Percentiles rank a stretch among this genome's conserved stretches.
Conservation (phyloP, 2,888 invertebrate genomes). For the Mesochorus sp. region DNA sequence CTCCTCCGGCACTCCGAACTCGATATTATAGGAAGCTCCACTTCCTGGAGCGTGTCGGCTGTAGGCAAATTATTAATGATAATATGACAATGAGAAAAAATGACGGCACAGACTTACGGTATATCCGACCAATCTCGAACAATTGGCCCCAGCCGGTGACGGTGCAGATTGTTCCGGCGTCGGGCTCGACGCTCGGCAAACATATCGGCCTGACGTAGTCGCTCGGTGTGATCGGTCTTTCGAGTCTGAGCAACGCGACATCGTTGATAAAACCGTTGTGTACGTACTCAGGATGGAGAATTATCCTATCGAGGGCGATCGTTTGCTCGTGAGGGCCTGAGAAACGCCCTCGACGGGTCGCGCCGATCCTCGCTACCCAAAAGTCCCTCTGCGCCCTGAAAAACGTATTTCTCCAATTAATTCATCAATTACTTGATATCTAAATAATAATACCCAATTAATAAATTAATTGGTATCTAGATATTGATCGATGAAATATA, state of each 20-base stretch:
- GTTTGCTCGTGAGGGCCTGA: slow-evolving; percentile 90
- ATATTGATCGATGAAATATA: too few species aligned
- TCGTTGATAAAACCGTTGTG: slow-evolving; percentile 91
- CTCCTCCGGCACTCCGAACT: slow-evolving; percentile 89
- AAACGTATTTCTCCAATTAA: too few species aligned
- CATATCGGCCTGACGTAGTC: slow-evolving; percentile 87
- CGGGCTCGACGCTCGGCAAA: slow-evolving; percentile 85
- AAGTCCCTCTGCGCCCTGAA: slow-evolving; percentile 89
- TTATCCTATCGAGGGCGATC: slow-evolving; percentile 85
- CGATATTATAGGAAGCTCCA: slow-evolving; percentile 90
- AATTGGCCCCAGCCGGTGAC: slow-evolving; percentile 93
- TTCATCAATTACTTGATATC: too few species aligned
- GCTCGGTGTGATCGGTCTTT: slow-evolving; percentile 85
- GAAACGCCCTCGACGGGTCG: slow-evolving; percentile 88
- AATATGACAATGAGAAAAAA: not conserved
- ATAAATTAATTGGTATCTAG: too few species aligned
- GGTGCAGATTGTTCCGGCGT: slow-evolving; percentile 88
- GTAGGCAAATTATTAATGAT: slow-evolving; percentile 37
- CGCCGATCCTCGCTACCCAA: slow-evolving; percentile 92
- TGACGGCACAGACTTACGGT: slow-evolving; percentile 91
- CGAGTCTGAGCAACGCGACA: slow-evolving; percentile 87
- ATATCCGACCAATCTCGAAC: slow-evolving; percentile 90
- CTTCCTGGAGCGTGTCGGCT: slow-evolving; percentile 93
- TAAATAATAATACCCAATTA: too few species aligned
- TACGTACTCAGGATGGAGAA: slow-evolving; percentile 89